phyloP scores from a whole-genome alignment of 2,797 vertebrate genomes.

The Neoniphon sammara region DNA sequence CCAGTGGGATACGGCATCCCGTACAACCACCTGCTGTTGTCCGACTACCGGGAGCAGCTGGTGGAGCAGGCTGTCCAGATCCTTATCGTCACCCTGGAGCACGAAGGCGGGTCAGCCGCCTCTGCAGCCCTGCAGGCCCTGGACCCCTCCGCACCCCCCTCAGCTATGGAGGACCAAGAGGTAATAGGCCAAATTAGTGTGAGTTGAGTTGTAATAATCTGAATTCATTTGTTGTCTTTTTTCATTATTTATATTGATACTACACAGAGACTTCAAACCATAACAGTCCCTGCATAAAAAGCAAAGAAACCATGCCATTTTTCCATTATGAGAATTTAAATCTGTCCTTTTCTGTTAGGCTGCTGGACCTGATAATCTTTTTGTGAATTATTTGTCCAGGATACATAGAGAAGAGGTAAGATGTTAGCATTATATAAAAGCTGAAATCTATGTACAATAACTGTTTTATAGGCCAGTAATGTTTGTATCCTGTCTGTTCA shows the following conservation, averaged over 20 bases:
- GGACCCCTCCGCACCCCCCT: conserved; percentile 67
- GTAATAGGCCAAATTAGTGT: conserved; percentile 74
- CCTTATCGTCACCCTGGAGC: conserved; percentile 94
- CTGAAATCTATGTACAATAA: background rate
- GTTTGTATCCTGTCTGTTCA: background rate
- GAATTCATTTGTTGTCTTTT: background rate
- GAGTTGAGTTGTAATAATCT: background rate
- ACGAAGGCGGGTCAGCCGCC: conserved; percentile 79
- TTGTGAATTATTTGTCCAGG: conserved; percentile 97
- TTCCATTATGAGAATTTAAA: background rate
- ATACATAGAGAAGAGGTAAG: conserved; percentile 96
- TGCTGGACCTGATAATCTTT: conserved; percentile 91
- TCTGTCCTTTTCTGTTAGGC: conserved; percentile 75
- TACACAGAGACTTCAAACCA: background rate
- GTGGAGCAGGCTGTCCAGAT: conserved; percentile 95
- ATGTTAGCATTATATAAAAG: fast-evolving
- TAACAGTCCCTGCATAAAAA: background rate
- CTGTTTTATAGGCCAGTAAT: background rate
- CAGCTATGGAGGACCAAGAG: conserved; percentile 87
- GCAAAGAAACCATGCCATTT: background rate
- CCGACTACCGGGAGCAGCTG: conserved; percentile 91
- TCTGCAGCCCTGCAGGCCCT: conserved; percentile 75
- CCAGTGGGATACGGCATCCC: conserved; percentile 95
- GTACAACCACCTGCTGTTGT: conserved; percentile 97
- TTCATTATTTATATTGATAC: background rate